Evolutionary conservation across 2,113 vertebrate genomes (phyloP).

Genomic region (Oreochromis spilurus): DNA sequence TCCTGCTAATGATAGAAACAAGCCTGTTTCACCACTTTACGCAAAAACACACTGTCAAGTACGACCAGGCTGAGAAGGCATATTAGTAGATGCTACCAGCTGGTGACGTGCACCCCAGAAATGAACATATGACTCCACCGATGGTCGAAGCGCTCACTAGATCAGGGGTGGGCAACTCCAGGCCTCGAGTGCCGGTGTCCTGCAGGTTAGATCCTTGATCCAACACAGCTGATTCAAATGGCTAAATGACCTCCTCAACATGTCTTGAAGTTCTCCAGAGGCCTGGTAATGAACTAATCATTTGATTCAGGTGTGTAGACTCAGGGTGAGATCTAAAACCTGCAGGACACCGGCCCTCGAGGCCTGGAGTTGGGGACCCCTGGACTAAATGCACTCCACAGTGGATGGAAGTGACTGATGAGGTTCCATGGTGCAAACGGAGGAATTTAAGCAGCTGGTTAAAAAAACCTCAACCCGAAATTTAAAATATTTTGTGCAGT

Average conservation of each 20-base stretch:
- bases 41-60: accelerated
- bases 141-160: not conserved
- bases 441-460: not conserved
- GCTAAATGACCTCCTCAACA: not conserved
- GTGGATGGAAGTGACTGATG: accelerated
- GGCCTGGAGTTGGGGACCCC: not conserved
- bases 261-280: not conserved
- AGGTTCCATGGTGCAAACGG: not conserved
- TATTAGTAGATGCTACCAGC: not conserved
- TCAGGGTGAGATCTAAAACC: not conserved
- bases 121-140: not conserved
- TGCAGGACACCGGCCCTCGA: accelerated
- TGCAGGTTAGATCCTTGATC: not conserved
- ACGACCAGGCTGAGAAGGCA: not conserved
- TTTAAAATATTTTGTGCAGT: not conserved
- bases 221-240: accelerated
- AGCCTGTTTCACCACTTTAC: not conserved
- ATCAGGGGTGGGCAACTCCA: not conserved
- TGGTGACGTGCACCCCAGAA: not conserved
- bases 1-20: not conserved
- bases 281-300: not conserved
- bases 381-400: not conserved
- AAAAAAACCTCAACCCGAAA: not conserved
- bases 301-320: not conserved
- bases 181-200: not conserved